Percentiles rank a stretch among this genome's conserved stretches.
Conservation (phyloP, 2,797 vertebrate genomes). For the Gymnocypris eckloni region DNA sequence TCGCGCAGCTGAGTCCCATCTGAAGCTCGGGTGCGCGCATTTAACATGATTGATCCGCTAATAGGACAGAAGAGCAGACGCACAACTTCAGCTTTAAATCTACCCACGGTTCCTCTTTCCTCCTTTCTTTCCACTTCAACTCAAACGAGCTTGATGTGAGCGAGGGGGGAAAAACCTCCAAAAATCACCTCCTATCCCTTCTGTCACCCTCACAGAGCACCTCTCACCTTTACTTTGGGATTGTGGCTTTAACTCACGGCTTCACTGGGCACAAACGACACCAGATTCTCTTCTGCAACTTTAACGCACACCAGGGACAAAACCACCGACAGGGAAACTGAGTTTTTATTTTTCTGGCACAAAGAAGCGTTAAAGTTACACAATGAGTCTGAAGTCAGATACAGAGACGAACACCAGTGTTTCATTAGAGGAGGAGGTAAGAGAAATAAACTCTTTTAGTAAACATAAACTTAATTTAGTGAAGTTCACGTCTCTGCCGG, state of each 20-base stretch:
- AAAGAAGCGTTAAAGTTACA: slow-evolving; percentile 68
- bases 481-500: slow-evolving; percentile 44
- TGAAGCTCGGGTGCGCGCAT: slow-evolving; percentile 70
- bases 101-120: slow-evolving; percentile 57
- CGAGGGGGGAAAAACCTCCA: slow-evolving; percentile 67
- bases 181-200: slow-evolving; percentile 74
- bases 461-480: slow-evolving; percentile 36
- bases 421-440: slow-evolving; percentile 85
- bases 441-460: slow-evolving; percentile 54
- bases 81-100: slow-evolving; percentile 61
- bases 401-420: slow-evolving; percentile 81
- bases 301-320: slow-evolving; percentile 66
- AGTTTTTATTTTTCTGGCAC: slow-evolving; percentile 63
- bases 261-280: slow-evolving; percentile 69
- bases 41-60: slow-evolving; percentile 84
- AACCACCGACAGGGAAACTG: slow-evolving; percentile 67
- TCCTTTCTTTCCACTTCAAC: slow-evolving; percentile 63
- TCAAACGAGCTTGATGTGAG: slow-evolving; percentile 80
- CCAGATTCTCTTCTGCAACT: slow-evolving; percentile 67
- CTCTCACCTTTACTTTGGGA: slow-evolving; percentile 76
- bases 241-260: slow-evolving; percentile 68
- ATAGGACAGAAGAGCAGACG: slow-evolving; percentile 72
- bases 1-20: slow-evolving; percentile 82
- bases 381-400: slow-evolving; percentile 83
- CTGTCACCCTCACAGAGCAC: slow-evolving; percentile 82